Percentiles rank a stretch among this genome's conserved stretches.
These are phyloP conservation scores for Sinocyclocheilus grahami DNA, from an alignment of 2,113 vertebrate species.

Conservation along the genomic window DNA sequence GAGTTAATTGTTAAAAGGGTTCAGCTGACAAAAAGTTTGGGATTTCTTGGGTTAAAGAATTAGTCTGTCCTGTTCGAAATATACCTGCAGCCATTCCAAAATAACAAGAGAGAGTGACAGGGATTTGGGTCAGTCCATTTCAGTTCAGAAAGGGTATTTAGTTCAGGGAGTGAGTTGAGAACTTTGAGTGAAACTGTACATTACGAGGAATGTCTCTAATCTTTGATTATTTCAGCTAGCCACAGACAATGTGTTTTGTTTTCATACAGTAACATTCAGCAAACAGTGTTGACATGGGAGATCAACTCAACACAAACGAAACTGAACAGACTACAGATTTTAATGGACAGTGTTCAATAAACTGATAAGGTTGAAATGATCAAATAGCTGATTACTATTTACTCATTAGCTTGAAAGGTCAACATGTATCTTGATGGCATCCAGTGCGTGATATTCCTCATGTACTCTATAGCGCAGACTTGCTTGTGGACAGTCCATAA, in stretches of 20 bases:
- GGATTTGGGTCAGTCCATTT: conserved; percentile 18
- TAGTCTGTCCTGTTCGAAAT: not conserved
- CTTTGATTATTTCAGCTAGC: not conserved
- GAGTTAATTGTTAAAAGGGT: no score
- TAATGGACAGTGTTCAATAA: not conserved
- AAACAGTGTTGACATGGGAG: conserved; percentile 3
- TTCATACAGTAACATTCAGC: not conserved
- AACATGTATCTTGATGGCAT: not conserved
- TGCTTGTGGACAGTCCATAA: no score
- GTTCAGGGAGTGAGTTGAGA: not conserved
- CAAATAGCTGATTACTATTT: not conserved
- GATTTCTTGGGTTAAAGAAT: not conserved
- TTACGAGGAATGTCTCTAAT: conserved; percentile 11
- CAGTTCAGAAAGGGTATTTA: not conserved
- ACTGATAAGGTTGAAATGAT: not conserved
- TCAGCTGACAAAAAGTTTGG: not conserved
- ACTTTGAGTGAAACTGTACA: not conserved
- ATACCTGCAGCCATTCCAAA: not conserved
- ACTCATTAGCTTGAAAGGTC: not conserved
- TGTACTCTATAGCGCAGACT: no score
- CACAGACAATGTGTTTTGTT: conserved; percentile 9
- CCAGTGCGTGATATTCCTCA: not conserved
- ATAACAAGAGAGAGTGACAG: not conserved
- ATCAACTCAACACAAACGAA: conserved; percentile 1
- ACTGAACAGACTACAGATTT: not conserved